Evolutionary conservation across 2,888 invertebrate species (phyloP), one percentile per base, ranked within the genome.

Genomic region (Itoplectis maculator): DNA sequence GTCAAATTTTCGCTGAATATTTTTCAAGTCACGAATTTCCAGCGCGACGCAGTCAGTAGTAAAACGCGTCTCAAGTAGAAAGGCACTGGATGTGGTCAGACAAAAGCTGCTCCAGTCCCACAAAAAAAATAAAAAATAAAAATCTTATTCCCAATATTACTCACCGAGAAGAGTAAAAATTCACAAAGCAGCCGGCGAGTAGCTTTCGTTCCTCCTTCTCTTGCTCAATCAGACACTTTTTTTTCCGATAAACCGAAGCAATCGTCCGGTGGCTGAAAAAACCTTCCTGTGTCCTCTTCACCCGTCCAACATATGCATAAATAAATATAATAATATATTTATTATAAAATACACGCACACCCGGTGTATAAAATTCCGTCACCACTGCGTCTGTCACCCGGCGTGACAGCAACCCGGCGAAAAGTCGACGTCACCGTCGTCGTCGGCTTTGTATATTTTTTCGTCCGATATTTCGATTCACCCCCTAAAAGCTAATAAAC

Each of bases 111-210:
- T 15, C 15, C 18, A n/a, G 37, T 51, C 11, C 2, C 11, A 29
- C 29, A 29, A 42, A 42, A 42, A 42, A 42, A 42, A 42, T 45
- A 4, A 15, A 23, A 18, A 70, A 74, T 23, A 51, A 13, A 9
- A 15, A 47, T 35, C 40, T 15, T 18, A 29, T 23, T 20, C 40
- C 15, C 8, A 29, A 59, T 59, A 9, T 29, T 9, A 80, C 82
- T 82, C 79, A 82, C 82, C 82, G 35, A 72, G 54, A 76, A 68
- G 18, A 65, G 66, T 56, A 42, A 23, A 42, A 23, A 49, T 47
- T 72, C 59, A 18, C 40, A 40, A n/a, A n/a, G 29, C 5, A 29
- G 29, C 29, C 29, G n/a, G n/a, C n/a, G 5, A 29, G 37, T 18
- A 45, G 51, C 20, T 2, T 42, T 2, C 37, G n/a, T 23, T 40